These are phyloP conservation scores for Hartigia nigra DNA, from an alignment of 2,888 invertebrate genomes.

Conservation along the genomic window DNA sequence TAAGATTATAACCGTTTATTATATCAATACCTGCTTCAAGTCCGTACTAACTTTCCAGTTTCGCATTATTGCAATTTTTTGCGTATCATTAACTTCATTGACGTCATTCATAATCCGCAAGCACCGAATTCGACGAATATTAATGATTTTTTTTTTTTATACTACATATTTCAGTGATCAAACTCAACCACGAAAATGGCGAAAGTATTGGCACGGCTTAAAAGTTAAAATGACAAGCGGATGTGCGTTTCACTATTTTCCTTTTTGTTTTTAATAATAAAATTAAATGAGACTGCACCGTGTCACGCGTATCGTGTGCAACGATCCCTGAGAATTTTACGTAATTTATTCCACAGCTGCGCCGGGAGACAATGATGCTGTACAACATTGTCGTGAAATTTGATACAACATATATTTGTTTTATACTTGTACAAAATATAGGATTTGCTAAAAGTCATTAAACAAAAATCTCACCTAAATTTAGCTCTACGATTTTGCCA, in stretches of 20 bases:
- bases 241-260: too few species aligned
- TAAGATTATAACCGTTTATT: too few species aligned
- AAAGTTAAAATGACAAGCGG: too few species aligned
- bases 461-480: background rate
- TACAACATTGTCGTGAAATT: background rate
- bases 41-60: too few species aligned
- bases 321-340: background rate
- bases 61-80: too few species aligned
- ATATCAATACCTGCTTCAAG: background rate
- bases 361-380: background rate
- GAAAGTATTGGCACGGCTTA: too few species aligned
- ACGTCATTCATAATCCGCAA: too few species aligned
- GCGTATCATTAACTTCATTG: too few species aligned
- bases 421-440: background rate
- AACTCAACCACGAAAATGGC: too few species aligned
- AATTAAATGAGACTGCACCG: background rate
- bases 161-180: too few species aligned
- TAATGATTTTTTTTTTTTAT: too few species aligned
- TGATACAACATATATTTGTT: background rate
- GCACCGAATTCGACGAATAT: too few species aligned
- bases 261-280: background rate
- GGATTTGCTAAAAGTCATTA: background rate
- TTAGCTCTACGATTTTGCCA: background rate
- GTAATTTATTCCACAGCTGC: background rate
- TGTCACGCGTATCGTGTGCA: background rate